Percentiles rank a stretch among this genome's conserved stretches.
Conservation (phyloP, 2,797 vertebrate genomes). For the Corythornis leucogaster region DNA sequence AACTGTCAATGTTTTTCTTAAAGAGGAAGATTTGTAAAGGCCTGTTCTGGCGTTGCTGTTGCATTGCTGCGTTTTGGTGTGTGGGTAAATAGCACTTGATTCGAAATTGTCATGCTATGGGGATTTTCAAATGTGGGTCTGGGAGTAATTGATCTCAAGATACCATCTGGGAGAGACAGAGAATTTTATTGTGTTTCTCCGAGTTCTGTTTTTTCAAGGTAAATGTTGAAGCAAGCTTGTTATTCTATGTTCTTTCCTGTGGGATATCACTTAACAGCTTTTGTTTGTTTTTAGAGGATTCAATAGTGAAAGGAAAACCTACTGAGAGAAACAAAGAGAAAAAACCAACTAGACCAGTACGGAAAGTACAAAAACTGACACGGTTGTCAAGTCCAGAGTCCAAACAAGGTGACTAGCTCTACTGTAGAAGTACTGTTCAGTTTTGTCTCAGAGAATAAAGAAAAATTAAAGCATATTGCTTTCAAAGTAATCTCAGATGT, state of each 20-base stretch:
- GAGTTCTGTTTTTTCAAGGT: neutral
- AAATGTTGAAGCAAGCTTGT: neutral
- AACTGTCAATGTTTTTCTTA: neutral
- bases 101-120: neutral
- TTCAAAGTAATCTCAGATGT: neutral
- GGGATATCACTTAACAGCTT: conserved; percentile 21
- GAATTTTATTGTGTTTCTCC: neutral
- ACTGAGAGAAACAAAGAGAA: conserved; percentile 76
- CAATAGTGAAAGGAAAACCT: conserved; percentile 64
- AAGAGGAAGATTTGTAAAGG: neutral
- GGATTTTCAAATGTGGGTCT: neutral
- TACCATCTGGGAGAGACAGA: neutral
- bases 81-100: neutral
- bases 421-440: neutral
- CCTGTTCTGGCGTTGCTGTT: fast-evolving
- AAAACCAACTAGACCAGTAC: conserved; percentile 78
- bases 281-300: conserved; percentile 73
- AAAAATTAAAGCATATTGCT: neutral
- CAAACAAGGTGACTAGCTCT: conserved; percentile 84
- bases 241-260: neutral
- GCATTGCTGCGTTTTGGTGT: neutral
- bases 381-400: conserved; percentile 80
- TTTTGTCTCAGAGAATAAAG: neutral
- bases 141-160: neutral
- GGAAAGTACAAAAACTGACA: conserved; percentile 88